Conservation (phyloP, 2,113 vertebrate species). For the Leptosomus discolor region DNA sequence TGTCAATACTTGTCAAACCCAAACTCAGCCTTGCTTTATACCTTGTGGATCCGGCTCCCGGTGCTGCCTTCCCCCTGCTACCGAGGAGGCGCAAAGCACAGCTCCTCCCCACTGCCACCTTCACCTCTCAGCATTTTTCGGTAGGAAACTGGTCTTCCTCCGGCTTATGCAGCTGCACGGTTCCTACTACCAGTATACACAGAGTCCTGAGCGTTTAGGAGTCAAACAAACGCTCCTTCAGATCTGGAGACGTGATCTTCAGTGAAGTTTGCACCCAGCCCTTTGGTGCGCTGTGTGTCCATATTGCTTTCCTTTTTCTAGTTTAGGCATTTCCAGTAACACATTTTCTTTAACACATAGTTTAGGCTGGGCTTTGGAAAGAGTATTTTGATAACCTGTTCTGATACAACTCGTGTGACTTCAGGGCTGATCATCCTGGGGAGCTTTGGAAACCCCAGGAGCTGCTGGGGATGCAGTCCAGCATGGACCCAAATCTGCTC, state of each 20-base stretch:
- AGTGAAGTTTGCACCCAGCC: neutral
- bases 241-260: rapidly evolving
- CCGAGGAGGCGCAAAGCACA: neutral
- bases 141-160: neutral
- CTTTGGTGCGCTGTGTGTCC: rapidly evolving
- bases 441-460: neutral
- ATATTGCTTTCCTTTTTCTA: neutral
- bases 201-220: neutral
- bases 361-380: neutral
- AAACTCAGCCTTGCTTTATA: neutral
- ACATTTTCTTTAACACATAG: rapidly evolving
- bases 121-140: rapidly evolving
- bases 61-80: neutral
- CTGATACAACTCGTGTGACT: rapidly evolving
- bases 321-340: neutral
- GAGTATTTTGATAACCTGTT: rapidly evolving
- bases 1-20: neutral
- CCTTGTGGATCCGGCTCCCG: neutral
- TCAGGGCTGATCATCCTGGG: neutral
- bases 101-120: neutral
- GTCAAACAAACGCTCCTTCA: rapidly evolving
- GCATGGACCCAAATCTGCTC: neutral
- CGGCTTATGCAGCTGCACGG: rapidly evolving
- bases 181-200: rapidly evolving
- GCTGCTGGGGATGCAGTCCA: neutral